Conservation (phyloP, 1,140 invertebrate genomes). For the Copidosoma floridanum region DNA sequence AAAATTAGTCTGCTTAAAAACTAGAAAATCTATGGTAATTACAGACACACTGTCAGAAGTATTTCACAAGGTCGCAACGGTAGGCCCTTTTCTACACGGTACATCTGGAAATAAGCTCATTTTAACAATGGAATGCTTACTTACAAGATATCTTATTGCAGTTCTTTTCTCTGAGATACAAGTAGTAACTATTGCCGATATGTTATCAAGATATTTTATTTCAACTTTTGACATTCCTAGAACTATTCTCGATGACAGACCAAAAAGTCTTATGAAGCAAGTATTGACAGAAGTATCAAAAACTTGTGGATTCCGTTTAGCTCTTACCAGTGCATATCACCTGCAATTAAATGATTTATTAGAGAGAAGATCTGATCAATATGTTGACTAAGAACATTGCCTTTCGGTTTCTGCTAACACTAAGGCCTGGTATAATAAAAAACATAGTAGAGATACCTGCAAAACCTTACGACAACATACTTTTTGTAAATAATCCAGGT, state of each 20-base stretch:
- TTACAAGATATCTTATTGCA: background rate
- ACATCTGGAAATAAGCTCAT: background rate
- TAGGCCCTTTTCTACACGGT: slow-evolving; percentile 7
- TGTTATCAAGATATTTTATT: background rate
- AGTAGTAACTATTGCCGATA: background rate
- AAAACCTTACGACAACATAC: too few relatives aligned
- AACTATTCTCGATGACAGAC: background rate
- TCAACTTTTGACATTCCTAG: background rate
- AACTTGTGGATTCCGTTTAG: slow-evolving; percentile 14
- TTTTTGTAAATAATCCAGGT: too few relatives aligned
- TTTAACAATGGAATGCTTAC: background rate
- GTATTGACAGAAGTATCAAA: background rate
- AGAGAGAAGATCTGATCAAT: too few relatives aligned
- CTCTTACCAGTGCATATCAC: background rate
- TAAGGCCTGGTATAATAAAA: too few relatives aligned
- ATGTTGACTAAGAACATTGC: too few relatives aligned
- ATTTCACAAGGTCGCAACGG: slow-evolving; percentile 11
- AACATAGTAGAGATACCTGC: too few relatives aligned
- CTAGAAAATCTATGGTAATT: background rate
- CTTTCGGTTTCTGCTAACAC: too few relatives aligned
- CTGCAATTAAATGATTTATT: slow-evolving; percentile 29
- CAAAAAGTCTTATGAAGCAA: background rate
- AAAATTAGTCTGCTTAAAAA: slow-evolving; percentile 2
- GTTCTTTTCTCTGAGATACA: background rate
- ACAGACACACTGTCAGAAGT: background rate